Percentiles rank a stretch among this genome's conserved stretches.
These are phyloP conservation scores for Takifugu rubripes DNA, from an alignment of 2,797 vertebrate species.

Conservation along the genomic window DNA sequence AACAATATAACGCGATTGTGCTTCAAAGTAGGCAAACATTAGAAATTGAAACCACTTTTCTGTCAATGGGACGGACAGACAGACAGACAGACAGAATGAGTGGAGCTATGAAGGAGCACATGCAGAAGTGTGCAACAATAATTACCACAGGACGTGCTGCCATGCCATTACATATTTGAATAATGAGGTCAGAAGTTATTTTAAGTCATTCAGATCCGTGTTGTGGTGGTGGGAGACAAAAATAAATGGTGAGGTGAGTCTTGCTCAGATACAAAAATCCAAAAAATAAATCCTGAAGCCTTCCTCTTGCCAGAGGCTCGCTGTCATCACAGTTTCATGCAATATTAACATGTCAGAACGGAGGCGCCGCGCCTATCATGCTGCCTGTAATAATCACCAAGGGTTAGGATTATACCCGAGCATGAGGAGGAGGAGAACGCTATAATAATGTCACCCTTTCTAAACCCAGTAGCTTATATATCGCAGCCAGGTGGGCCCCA, in stretches of 20 bases:
- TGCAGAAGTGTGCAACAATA: neutral
- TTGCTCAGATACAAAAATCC: slow-evolving; percentile 9
- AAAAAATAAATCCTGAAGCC: slow-evolving; percentile 19
- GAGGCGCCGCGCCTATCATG: slow-evolving; percentile 47
- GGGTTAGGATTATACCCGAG: slow-evolving; percentile 42
- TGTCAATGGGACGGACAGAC: too few relatives aligned
- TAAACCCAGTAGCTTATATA: slow-evolving; percentile 58
- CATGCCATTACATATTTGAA: slow-evolving; percentile 60
- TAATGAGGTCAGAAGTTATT: slow-evolving; percentile 76
- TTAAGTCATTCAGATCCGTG: slow-evolving; percentile 48
- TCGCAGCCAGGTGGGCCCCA: slow-evolving; percentile 49
- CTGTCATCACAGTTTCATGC: slow-evolving; percentile 73
- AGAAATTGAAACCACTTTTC: too few relatives aligned
- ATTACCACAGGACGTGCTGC: slow-evolving; percentile 31
- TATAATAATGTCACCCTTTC: slow-evolving; percentile 45
- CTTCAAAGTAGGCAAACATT: too few relatives aligned
- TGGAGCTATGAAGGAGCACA: neutral
- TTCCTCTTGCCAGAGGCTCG: slow-evolving; percentile 54
- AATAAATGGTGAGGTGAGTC: slow-evolving; percentile 38
- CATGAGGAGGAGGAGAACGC: slow-evolving; percentile 16
- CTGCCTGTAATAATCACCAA: slow-evolving; percentile 52
- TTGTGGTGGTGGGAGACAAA: slow-evolving; percentile 16
- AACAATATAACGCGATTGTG: too few relatives aligned
- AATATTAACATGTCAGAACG: slow-evolving; percentile 71
- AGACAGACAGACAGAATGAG: too few relatives aligned